Evolutionary conservation across 2,888 invertebrate species (phyloP), one percentile per base, ranked within the genome.

Genomic region (Hoplodrina blanda): DNA sequence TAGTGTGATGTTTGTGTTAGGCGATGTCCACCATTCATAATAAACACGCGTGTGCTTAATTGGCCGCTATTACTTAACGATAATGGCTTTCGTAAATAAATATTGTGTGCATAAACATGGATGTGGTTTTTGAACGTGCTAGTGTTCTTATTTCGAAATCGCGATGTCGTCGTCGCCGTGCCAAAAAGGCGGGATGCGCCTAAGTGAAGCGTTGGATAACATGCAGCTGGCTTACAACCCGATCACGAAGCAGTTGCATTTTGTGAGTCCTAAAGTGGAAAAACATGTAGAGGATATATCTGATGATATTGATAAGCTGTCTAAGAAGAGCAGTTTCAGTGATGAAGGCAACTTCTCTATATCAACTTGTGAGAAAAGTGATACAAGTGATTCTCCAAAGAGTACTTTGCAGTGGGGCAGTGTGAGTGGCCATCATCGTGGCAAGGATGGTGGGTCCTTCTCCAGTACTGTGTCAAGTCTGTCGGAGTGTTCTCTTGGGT

Each of bases 161-260:
- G 89, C 86, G 80, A 95, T 94, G 95, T 92, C 95, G 84, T 87
- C 89, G 78, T 88, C 91, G 68, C 93, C 95, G 82, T 96, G 96
- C 88, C 92, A 93, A 85, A 96, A 95, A 90, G 94, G 96, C 88
- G 96, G 96, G 89, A 94, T 97, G 90, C 96, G 96, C 76, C 95
- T 98, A 76, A 97, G 97, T 88, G 97, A 97, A 91, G 97, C 97
- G 64, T 92, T 98, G 85, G 97, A 97, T 89, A 97, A 96, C 90
- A 97, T 98, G 95, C 97, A 97, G 80, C 92, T 98, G 78, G 97
- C 97, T 4, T 98, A 98, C 92, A 97, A 97, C 90, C 98, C 98
- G 17, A 96, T 97, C 60, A 98, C 97, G 33, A 98, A 97, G 89
- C 97, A 97, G 85, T 91, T 97, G 76, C 97, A 97, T 91, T 96